Evolutionary conservation across 2,797 vertebrate genomes (phyloP), one percentile per base, ranked within the genome.

Genomic region (Decapterus maruadsi): DNA sequence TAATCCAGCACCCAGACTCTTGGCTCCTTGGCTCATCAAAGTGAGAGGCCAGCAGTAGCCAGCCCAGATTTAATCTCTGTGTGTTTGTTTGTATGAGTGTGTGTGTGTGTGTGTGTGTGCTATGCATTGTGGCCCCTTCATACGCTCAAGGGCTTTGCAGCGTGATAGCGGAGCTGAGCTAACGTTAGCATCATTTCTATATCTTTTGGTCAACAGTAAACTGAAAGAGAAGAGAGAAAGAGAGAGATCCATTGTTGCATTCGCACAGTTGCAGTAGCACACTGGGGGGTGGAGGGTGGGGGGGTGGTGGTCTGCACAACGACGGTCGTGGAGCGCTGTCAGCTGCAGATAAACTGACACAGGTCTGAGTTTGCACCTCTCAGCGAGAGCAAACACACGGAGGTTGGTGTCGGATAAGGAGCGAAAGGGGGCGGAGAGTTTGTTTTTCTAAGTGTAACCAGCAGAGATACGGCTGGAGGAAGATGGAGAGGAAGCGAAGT

Each of bases 1-100:
- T 93, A 94, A 94, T 94, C 94, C 92, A 89, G 90, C 89, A 90
- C 69, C 88, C 90, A 94, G 92, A 94, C 92, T 94, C 89, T 90
- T 92, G 91, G 92, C 92, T 93, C 92, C 92, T 92, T 88, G 87
- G 86, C 85, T 93, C 91, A 92, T 94, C 93, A 93, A 92, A 94
- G 92, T 86, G 88, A 91, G 90, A 91, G 91, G 88, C 83, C 87
- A 86, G 83, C 85, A 84, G 87, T 87, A 92, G 87, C 85, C 82
- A 78, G 81, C 69, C 72, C 87, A 90, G 92, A 94, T 93, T 86
- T 86, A 93, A 94, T 93, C 94, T 91, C 29, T 72, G 60, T 76
- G 75, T 89, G 85, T 91, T 85, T 93, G 89, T 90, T 80, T 92
- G 82, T 89, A 45, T 87, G 74, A 63, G 61, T 26, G 51, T 26